phyloP scores from a whole-genome alignment of 2,113 vertebrate species.

The Protobothrops mucrosquamatus region DNA sequence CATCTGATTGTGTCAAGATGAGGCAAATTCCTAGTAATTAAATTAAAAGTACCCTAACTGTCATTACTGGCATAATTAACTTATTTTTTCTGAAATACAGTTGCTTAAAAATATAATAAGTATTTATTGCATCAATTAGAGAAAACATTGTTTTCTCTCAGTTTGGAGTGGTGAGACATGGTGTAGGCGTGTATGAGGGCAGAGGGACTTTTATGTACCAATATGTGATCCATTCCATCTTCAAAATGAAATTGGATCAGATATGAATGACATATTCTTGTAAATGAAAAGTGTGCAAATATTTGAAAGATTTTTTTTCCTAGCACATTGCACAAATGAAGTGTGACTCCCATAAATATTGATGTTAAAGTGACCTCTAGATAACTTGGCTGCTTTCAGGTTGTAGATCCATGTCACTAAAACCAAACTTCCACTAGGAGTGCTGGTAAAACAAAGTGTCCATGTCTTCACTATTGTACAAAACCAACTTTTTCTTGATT shows the following conservation, averaged over 20 bases:
- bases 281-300: not conserved
- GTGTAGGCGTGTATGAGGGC: not conserved
- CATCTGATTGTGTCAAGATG: not conserved
- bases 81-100: not conserved
- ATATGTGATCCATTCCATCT: not conserved
- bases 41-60: not conserved
- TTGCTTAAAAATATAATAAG: not conserved
- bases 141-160: not conserved
- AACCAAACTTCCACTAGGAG: not conserved
- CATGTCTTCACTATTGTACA: not conserved
- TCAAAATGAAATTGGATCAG: not conserved
- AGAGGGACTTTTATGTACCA: not conserved
- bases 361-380: not conserved
- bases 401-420: not conserved
- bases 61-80: not conserved
- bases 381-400: not conserved
- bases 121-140: not conserved
- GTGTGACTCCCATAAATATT: not conserved
- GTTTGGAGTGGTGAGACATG: not conserved
- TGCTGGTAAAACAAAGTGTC: not conserved
- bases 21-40: not conserved
- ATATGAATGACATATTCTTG: not conserved
- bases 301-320: not conserved
- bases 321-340: not conserved
- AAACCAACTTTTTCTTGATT: not conserved